Percentiles rank a stretch among this genome's conserved stretches.
Evolutionary conservation across 2,113 vertebrate species (phyloP).

Genomic region (Puffinus mauretanicus): DNA sequence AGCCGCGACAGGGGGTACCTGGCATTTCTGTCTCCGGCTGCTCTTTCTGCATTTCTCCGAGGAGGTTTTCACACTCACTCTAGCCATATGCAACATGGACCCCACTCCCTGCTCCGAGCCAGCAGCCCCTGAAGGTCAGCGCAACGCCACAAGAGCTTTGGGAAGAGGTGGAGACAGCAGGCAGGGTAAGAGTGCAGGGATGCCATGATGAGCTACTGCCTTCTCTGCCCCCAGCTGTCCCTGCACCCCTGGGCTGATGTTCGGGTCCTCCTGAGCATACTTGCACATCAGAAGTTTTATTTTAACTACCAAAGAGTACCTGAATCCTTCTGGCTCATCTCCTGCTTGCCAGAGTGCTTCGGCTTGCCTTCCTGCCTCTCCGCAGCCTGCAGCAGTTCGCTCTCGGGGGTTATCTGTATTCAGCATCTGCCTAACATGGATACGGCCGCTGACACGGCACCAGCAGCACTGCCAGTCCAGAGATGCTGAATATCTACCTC

Average conservation of each 20-base stretch:
- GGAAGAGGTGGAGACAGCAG: not conserved
- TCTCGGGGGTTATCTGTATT: not conserved
- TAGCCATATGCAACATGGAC: not conserved
- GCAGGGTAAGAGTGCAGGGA: not conserved
- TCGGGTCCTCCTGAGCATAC: not conserved
- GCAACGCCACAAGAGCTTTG: not conserved
- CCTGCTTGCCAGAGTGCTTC: not conserved
- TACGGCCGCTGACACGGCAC: accelerated
- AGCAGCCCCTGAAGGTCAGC: not conserved
- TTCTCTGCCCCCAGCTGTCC: not conserved
- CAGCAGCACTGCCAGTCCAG: not conserved
- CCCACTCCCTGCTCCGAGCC: not conserved
- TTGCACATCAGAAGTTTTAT: not conserved
- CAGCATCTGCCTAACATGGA: not conserved
- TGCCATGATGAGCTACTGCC: not conserved
- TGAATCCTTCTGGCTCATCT: not conserved
- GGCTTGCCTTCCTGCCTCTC: not conserved
- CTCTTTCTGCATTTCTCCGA: not conserved
- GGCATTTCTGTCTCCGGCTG: not conserved
- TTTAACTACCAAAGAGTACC: not conserved
- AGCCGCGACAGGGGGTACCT: not conserved
- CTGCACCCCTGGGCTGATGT: not conserved
- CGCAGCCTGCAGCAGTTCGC: not conserved
- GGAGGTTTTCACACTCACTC: not conserved
- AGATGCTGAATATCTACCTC: not conserved